A percentile compares a stretch with the other conserved stretches of the same genome.
phyloP scores from a whole-genome alignment of 2,797 vertebrate species.

The Chaetodon trifasciatus region DNA sequence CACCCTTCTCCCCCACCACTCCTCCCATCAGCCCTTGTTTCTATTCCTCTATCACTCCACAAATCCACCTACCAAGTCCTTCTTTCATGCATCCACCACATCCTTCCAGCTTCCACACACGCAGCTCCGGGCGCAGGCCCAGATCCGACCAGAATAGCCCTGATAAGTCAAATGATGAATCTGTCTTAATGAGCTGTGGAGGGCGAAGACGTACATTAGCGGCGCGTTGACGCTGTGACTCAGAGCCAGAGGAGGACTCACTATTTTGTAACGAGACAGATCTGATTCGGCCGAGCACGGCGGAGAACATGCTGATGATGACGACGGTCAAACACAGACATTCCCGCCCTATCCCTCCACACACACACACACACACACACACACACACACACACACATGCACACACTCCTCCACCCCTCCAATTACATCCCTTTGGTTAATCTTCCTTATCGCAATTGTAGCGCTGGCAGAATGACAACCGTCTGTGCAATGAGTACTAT shows the following conservation, averaged over 20 bases:
- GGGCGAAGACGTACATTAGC: conserved; percentile 43
- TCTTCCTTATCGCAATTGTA: conserved; percentile 59
- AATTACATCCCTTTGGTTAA: conserved; percentile 75
- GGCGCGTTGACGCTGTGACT: conserved; percentile 51
- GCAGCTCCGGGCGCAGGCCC: conserved; percentile 18
- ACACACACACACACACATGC: conserved; percentile 7
- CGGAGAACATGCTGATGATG: conserved; percentile 60
- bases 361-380: conserved; percentile 36
- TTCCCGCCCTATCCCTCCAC: neutral
- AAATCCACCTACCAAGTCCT: conserved; percentile 22
- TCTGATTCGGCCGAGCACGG: conserved; percentile 60
- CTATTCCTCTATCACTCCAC: conserved; percentile 11
- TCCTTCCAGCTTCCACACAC: conserved; percentile 10
- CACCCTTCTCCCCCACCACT: neutral
- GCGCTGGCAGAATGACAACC: conserved; percentile 57
- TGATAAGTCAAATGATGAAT: conserved; percentile 62
- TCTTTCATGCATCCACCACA: neutral
- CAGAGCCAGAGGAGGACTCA: conserved; percentile 48
- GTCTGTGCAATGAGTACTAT: conserved; percentile 18
- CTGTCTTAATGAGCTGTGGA: conserved; percentile 64
- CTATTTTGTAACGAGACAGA: conserved; percentile 67
- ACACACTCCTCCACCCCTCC: conserved; percentile 53
- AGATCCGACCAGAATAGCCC: conserved; percentile 38
- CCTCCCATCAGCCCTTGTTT: conserved; percentile 2
- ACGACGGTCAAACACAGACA: conserved; percentile 59